Base-by-base conservation (phyloP, 2,113 vertebrate species). In the Malurus cyaneus region DNA sequence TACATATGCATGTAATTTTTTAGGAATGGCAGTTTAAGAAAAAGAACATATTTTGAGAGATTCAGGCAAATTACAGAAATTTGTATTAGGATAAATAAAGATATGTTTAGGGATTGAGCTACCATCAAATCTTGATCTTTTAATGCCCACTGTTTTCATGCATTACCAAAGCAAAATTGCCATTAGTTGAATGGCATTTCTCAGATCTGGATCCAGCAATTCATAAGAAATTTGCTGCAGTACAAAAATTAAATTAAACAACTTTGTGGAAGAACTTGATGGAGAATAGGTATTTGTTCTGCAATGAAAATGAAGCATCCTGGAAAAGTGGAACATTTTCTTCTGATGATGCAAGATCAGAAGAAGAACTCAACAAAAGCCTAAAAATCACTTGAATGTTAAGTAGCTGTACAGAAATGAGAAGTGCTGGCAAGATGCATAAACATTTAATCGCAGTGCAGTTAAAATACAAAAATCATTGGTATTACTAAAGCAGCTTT, bases 341-440 rank as follows among this genome's bases (percentile, higher is more conserved):
- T 90, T 94, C 44, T 81, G 49, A 66, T 49, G 69, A 61, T 79
- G 50, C 28, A 59, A 89, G 53, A 94, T 94, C 69, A 91, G 81
- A 88, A 93, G 49, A 74, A 71, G 29, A 67, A 78, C n/a, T 78
- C 52, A 74, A 86, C 72, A 72, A 78, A 88, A 83, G 39, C 31
- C 31, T 52, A 47, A 83, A 47, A 80, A 57, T 64, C 14, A 78
- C 23, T 84, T 67, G 65, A 70, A 78, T 47, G n/a, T 24, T 60
- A 72, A 90, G 46, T 32, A 80, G 72, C 64, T 77, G 18, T 49
- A 77, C n/a, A 77, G 39, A 59, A 88, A 73, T 49, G 15, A 67
- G 49, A 74, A 79, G 9, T 6, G 1, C 28, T 17, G 18, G 13
- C 18, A 90, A 84, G 56, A 83, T 21, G 14, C 87, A 86, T 70